These are phyloP conservation scores for Buathra laborator DNA, from an alignment of 2,888 invertebrate species.

Conservation along the genomic window DNA sequence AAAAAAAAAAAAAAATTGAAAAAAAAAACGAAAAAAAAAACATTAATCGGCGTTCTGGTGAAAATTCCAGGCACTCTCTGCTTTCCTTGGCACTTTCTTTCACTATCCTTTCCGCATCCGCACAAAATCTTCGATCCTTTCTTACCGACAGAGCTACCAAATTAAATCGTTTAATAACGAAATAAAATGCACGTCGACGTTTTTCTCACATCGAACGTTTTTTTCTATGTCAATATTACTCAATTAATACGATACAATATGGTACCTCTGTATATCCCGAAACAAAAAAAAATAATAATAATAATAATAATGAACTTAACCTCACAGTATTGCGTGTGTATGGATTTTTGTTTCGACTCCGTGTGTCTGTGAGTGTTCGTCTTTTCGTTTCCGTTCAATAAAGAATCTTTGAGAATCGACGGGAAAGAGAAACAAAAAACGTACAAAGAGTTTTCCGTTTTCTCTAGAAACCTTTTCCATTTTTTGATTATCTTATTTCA, in stretches of 20 bases:
- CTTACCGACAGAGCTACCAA: neutral
- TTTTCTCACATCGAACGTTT: neutral
- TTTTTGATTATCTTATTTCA: neutral
- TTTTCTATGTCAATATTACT: neutral
- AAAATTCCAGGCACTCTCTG: constrained; percentile 28
- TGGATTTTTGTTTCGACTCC: constrained; percentile 9
- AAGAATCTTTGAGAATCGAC: constrained; percentile 70
- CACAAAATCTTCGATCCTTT: constrained; percentile 27
- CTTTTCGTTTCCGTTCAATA: constrained; percentile 69
- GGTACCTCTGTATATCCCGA: neutral
- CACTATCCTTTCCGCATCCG: constrained; percentile 8
- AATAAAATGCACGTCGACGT: neutral
- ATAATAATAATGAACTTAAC: constrained; percentile 10
- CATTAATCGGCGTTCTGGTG: neutral
- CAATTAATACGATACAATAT: neutral
- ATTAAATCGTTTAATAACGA: neutral
- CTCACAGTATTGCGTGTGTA: constrained; percentile 38
- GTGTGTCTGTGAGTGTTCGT: constrained; percentile 60
- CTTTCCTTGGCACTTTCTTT: constrained; percentile 33
- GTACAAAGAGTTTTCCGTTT: constrained; percentile 59
- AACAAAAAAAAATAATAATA: neutral
- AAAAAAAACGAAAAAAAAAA: neutral
- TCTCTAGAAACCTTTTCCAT: constrained; percentile 66
- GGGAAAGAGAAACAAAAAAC: constrained; percentile 19
- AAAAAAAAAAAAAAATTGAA: neutral